These are phyloP conservation scores for Platerodrilus igneus DNA, from an alignment of 2,888 invertebrate species.

Conservation along the genomic window DNA sequence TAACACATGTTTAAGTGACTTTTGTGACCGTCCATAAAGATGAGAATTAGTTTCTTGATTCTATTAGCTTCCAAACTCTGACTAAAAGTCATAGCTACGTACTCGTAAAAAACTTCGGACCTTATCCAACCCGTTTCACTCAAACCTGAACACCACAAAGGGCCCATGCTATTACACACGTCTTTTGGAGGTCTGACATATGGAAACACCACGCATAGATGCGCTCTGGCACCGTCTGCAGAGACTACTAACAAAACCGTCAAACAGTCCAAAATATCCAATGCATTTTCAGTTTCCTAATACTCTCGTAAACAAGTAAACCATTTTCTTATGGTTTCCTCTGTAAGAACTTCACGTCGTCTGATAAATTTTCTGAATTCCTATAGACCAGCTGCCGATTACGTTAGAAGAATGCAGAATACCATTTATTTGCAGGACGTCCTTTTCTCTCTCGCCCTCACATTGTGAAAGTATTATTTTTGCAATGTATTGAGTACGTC, in stretches of 20 bases:
- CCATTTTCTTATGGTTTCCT: slow-evolving; percentile 20
- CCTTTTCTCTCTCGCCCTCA: slow-evolving; percentile 15
- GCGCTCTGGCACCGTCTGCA: slow-evolving; percentile 11
- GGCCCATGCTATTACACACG: slow-evolving; percentile 11
- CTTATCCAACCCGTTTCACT: slow-evolving; percentile 24
- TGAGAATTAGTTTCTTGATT: slow-evolving; percentile 24
- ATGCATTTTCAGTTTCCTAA: slow-evolving; percentile 4
- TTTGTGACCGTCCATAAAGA: slow-evolving; percentile 31
- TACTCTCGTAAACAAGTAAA: slow-evolving; percentile 14
- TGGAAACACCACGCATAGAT: slow-evolving; percentile 17
- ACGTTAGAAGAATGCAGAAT: slow-evolving; percentile 17
- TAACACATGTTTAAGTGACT: slow-evolving; percentile 26
- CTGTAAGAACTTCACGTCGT: slow-evolving; percentile 21
- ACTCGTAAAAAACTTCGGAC: slow-evolving; percentile 22
- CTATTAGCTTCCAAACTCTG: slow-evolving; percentile 14
- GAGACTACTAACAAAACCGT: slow-evolving; percentile 17
- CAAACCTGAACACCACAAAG: slow-evolving; percentile 12
- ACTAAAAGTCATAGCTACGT: slow-evolving; percentile 15
- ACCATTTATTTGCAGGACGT: slow-evolving; percentile 24
- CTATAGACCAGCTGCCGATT: slow-evolving; percentile 15
- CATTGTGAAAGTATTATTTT: slow-evolving; percentile 6
- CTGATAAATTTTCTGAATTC: slow-evolving; percentile 17
- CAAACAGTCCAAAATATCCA: slow-evolving; percentile 4
- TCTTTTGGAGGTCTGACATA: slow-evolving; percentile 10
- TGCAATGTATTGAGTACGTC: slow-evolving; percentile 12